A percentile compares a stretch with the other conserved stretches of the same genome.
These are phyloP conservation scores for Bombus breviceps DNA, from an alignment of 1,140 invertebrate genomes.

Conservation along the genomic window DNA sequence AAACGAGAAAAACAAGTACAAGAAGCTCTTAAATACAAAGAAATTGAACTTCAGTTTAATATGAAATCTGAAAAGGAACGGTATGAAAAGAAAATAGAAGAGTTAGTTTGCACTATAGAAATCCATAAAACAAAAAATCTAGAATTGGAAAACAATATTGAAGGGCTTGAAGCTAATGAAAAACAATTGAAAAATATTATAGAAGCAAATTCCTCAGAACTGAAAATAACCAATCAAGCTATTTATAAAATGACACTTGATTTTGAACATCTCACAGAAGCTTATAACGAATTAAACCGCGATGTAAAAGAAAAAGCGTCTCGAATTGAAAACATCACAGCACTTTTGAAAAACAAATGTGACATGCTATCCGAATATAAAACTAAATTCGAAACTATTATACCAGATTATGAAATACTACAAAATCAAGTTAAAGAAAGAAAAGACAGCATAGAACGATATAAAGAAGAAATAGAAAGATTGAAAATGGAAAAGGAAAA, in stretches of 20 bases:
- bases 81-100: slow-evolving; percentile 62
- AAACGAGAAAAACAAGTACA: slow-evolving; percentile 69
- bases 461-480: slow-evolving; percentile 70
- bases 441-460: slow-evolving; percentile 66
- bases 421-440: slow-evolving; percentile 68
- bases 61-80: slow-evolving; percentile 65
- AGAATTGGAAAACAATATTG: slow-evolving; percentile 68
- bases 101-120: slow-evolving; percentile 61
- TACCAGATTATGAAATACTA: slow-evolving; percentile 72
- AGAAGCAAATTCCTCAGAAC: slow-evolving; percentile 67
- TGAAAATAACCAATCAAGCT: slow-evolving; percentile 49
- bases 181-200: slow-evolving; percentile 70
- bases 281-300: slow-evolving; percentile 58
- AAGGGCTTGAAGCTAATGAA: slow-evolving; percentile 70
- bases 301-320: slow-evolving; percentile 64
- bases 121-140: slow-evolving; percentile 64
- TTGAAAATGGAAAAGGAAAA: slow-evolving; percentile 63
- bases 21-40: slow-evolving; percentile 57
- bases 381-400: slow-evolving; percentile 71
- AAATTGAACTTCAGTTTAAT: slow-evolving; percentile 69
- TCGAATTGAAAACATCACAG: slow-evolving; percentile 69
- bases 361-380: slow-evolving; percentile 77
- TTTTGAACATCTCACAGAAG: slow-evolving; percentile 59
- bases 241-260: slow-evolving; percentile 61
- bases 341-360: slow-evolving; percentile 73